Evolutionary conservation across 2,113 vertebrate genomes (phyloP).

Genomic region (Hassar affinis): DNA sequence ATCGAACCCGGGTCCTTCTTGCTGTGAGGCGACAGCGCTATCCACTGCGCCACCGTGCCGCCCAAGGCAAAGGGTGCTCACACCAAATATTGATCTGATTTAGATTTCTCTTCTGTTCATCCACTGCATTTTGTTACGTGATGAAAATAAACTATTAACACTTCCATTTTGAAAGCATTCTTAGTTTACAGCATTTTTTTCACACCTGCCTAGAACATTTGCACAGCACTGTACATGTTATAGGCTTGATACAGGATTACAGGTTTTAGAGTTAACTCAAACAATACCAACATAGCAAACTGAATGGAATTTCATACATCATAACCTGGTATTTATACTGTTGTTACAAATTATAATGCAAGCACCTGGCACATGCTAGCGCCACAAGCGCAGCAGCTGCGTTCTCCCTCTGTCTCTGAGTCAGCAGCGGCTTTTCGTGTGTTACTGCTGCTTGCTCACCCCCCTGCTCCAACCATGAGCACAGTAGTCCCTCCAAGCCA

Average conservation of each 20-base stretch:
- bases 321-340: not conserved
- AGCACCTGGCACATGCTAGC: constrained; percentile 91
- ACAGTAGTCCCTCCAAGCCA: constrained; percentile 90
- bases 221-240: no score
- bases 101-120: no score
- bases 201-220: no score
- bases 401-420: constrained; percentile 87
- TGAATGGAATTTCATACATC: not conserved
- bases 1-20: no score
- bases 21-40: no score
- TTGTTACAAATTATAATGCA: not conserved
- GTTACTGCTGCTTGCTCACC: constrained; percentile 75
- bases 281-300: not conserved
- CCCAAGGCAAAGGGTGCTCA: no score
- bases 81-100: no score
- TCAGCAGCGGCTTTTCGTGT: constrained; percentile 77
- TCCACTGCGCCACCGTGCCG: no score
- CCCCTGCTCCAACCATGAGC: constrained; percentile 92
- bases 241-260: not conserved
- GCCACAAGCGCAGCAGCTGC: constrained; percentile 96
- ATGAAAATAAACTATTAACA: no score
- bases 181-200: no score
- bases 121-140: no score
- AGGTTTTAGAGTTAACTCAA: not conserved
- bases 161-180: no score